phyloP scores from a whole-genome alignment of 30 jellyfish, hydroid and myxozoan species.

The Aurelia sp. region DNA sequence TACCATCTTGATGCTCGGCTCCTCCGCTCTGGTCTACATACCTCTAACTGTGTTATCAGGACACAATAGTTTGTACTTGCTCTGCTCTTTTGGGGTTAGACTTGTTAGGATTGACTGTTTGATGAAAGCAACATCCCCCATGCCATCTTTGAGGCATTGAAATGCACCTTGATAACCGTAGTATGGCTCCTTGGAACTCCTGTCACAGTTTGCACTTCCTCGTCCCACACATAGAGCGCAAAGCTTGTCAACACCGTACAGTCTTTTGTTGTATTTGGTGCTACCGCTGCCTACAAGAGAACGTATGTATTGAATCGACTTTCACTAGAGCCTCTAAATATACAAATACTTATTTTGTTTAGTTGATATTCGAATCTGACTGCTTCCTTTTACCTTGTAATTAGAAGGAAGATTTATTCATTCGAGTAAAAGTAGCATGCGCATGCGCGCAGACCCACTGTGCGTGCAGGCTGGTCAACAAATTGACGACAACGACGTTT shows the following conservation, averaged over 20 bases:
- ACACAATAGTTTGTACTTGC: slow-evolving; percentile 56
- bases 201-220: slow-evolving; percentile 43
- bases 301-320: no score
- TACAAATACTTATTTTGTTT: no score
- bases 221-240: slow-evolving; percentile 61
- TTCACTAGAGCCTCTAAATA: no score
- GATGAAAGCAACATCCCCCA: slow-evolving; percentile 76
- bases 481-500: no score
- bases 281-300: slow-evolving; percentile 32
- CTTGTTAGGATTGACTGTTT: slow-evolving; percentile 54
- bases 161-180: slow-evolving; percentile 78
- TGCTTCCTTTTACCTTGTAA: no score
- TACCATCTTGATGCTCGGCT: no score
- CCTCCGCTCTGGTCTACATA: background rate
- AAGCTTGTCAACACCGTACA: slow-evolving; percentile 31
- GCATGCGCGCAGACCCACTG: no score
- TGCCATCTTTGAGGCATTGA: slow-evolving; percentile 65
- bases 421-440: no score
- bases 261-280: slow-evolving; percentile 43
- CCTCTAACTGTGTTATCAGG: slow-evolving; percentile 47
- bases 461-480: no score
- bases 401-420: no score
- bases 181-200: slow-evolving; percentile 54
- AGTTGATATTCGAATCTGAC: no score
- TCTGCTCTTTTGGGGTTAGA: slow-evolving; percentile 43